Evolutionary conservation across 2,888 invertebrate species (phyloP), one percentile per base, ranked within the genome.

Genomic region (Polymixis flavicincta): DNA sequence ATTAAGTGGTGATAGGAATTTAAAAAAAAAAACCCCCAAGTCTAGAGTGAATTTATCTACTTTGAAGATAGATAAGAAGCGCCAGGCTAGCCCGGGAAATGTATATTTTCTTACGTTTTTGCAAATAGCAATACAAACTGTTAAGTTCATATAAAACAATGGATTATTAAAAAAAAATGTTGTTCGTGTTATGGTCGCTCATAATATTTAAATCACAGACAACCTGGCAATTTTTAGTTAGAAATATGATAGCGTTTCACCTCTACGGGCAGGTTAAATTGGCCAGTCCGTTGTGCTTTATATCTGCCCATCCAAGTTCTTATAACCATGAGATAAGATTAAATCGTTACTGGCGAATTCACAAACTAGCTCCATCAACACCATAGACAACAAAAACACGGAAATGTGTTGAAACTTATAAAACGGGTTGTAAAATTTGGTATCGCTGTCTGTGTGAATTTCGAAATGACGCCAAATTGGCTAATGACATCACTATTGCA

Each of bases 381-480:
- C 57, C 5, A 28, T 28, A 68, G 3, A 60, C 63, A 68, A 72
- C 48, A 74, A 74, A 70, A 74, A 70, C 65, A 71, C 61, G 84
- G 73, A 78, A 84, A 74, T 77, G 52, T 64, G 52, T 67, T 55
- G 28, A 76, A 73, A 73, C 32, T 32, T 42, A 69, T 25, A 72
- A 84, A 75, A 70, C 67, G 3, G 54, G 55, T 68, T 60, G n/a
- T 64, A 59, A 73, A 81, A 74, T 42, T 42, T 60, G 52, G 28
- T 61, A 37, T 70, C 71, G 48, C 11, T 71, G 66, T 60, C 67
- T 63, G n/a, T 25, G 45, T 59, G 69, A n/a, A 74, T 77, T 77
- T 76, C 55, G 57, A 78, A 78, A 61, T 69, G 50, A 71, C 75
- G 73, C 82, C 76, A 82, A 78, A 69, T 79, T 71, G 57, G 68